A percentile compares a stretch with the other conserved stretches of the same genome.
phyloP scores from a whole-genome alignment of 2,113 vertebrate genomes.

The Tachysurus fulvidraco region DNA sequence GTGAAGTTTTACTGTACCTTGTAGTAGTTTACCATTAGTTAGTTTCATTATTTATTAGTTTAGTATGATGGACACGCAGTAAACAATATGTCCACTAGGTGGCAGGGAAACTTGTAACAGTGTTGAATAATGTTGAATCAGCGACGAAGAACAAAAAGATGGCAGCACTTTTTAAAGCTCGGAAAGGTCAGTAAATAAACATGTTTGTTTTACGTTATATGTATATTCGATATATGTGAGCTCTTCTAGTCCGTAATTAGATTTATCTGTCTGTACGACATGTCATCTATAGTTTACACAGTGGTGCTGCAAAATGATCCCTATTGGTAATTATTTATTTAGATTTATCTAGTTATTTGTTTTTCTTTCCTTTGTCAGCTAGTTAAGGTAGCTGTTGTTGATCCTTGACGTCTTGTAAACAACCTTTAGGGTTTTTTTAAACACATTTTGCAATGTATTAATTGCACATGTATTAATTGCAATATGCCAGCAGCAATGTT shows the following conservation, averaged over 20 bases:
- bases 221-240: background rate
- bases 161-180: constrained; percentile 70
- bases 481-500: background rate
- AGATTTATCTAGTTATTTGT: too few species aligned
- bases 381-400: background rate
- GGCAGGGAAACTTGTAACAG: background rate
- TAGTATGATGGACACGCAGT: background rate
- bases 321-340: too few species aligned
- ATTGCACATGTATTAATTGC: too few species aligned
- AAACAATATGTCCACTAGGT: constrained; percentile 9
- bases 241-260: background rate
- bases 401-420: background rate
- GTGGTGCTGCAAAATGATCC: background rate
- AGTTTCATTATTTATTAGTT: too few species aligned
- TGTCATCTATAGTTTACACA: background rate
- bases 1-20: background rate
- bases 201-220: background rate
- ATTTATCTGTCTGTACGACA: background rate
- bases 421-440: background rate
- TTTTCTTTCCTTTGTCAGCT: background rate
- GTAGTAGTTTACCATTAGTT: too few species aligned
- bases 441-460: too few species aligned
- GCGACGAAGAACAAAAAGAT: constrained; percentile 51
- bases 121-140: background rate
- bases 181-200: constrained; percentile 66